Base-by-base conservation (phyloP, 2,888 invertebrate species). In the Drosophila neonasuta region DNA sequence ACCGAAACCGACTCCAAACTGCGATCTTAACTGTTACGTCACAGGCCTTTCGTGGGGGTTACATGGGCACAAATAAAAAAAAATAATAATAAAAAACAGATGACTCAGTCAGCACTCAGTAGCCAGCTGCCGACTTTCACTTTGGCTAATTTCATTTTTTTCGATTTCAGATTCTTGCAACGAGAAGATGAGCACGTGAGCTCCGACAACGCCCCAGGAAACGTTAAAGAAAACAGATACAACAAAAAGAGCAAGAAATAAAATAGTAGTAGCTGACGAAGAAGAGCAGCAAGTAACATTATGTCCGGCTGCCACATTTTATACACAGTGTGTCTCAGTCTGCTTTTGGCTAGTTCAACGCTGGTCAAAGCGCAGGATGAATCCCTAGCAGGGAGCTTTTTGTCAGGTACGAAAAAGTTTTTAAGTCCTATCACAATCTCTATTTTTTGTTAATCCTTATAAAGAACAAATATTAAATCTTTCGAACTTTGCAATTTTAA, bases 321-420 rank as follows among this genome's bases (percentile, higher is more conserved):
- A 29, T 68, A 30, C 44, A 58, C 71, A 44, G n/a, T 77, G 36
- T 44, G 65, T 4, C 20, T 82, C 0, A 32, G 74, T 15, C 13
- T 80, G 20, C 34, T 83, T 42, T n/a, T 77, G 54, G 45, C 36
- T 17, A 13, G 45, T 13, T 13, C 57, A 13, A 62, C 72, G 29
- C 17, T 58, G 7, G 78, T 68, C 10, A 71, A 55, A 32, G 77
- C 85, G 11, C 89, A 95, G 91, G 95, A 95, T 89, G 96, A 96
- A 81, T 96, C 96, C 52, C 92, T 96, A 88, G 95, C 96, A 70
- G 95, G 95, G 87, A 95, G 95, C 88, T 95, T 96, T 90, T 92
- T 96, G 60, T 95, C 96, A 91, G 96, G 96, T 96, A 92, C 92
- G 91, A 52, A 36, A 8, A 20, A 30, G 10, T 32, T 1, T 1